phyloP scores from a whole-genome alignment of 1,140 invertebrate genomes.

The Sinonovacula constricta region DNA sequence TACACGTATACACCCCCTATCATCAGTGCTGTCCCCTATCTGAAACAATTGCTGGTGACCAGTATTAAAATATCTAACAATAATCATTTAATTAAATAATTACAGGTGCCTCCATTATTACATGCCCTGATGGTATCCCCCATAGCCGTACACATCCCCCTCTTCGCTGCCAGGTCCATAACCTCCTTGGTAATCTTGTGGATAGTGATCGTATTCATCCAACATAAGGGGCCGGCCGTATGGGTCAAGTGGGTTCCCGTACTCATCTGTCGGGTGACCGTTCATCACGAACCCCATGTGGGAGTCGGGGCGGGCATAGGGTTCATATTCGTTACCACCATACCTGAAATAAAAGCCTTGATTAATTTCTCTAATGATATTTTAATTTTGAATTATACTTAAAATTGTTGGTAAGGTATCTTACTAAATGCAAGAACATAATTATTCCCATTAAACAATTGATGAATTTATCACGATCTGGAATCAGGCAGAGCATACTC shows the following conservation, averaged over 20 bases:
- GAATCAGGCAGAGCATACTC: too few relatives aligned
- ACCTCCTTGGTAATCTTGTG: constrained; percentile 17
- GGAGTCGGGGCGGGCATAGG: constrained; percentile 73
- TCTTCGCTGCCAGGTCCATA: neutral
- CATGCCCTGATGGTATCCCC: constrained; percentile 21
- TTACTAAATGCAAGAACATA: too few relatives aligned
- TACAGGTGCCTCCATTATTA: neutral
- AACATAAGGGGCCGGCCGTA: constrained; percentile 47
- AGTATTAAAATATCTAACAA: neutral
- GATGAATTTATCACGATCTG: too few relatives aligned
- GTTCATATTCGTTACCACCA: constrained; percentile 70
- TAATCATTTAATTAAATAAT: constrained; percentile 14
- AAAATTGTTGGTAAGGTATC: too few relatives aligned
- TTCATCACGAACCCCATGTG: constrained; percentile 72
- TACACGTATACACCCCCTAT: neutral
- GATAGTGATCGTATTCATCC: constrained; percentile 58
- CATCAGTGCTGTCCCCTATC: neutral
- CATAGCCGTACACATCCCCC: constrained; percentile 19
- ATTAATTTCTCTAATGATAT: too few relatives aligned
- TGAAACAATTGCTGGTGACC: neutral
- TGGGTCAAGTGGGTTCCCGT: constrained; percentile 54
- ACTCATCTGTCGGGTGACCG: constrained; percentile 57
- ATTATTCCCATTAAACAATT: too few relatives aligned
- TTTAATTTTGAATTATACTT: too few relatives aligned
- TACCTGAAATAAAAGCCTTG: constrained; percentile 63